phyloP scores from a whole-genome alignment of 2,888 invertebrate species.

The Euphydryas editha region DNA sequence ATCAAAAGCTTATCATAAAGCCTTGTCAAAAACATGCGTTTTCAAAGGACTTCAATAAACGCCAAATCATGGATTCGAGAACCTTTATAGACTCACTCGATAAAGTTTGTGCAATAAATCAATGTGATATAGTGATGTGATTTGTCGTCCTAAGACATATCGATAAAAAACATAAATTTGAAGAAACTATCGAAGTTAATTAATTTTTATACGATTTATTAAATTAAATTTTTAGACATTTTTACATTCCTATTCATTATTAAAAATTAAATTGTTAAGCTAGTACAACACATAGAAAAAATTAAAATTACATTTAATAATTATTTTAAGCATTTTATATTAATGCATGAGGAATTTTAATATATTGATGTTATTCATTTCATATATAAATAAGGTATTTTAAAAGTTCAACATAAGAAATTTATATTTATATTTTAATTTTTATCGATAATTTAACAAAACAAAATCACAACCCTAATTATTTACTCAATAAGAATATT shows the following conservation, averaged over 20 bases:
- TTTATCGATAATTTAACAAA: constrained; percentile 4
- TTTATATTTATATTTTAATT: background rate
- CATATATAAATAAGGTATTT: no score
- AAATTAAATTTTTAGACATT: background rate
- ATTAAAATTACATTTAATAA: no score
- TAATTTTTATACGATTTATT: background rate
- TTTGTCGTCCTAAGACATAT: constrained; percentile 1
- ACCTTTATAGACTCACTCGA: constrained; percentile 24
- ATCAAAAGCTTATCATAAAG: constrained; percentile 12
- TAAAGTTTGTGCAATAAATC: constrained; percentile 35
- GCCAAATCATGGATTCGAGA: constrained; percentile 23
- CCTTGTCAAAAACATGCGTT: constrained; percentile 28
- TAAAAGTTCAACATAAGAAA: no score
- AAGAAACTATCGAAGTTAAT: no score
- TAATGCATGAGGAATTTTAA: no score
- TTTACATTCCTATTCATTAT: background rate
- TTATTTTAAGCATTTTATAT: no score
- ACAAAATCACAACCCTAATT: constrained; percentile 16
- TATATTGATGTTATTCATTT: no score
- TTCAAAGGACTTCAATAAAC: constrained; percentile 30
- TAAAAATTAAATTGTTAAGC: no score
- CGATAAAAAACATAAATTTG: constrained; percentile 17
- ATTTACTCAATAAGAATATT: constrained; percentile 35
- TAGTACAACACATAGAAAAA: no score
- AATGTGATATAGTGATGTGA: constrained; percentile 24